Percentiles rank a stretch among this genome's conserved stretches.
Evolutionary conservation across 2,797 vertebrate species (phyloP).

Genomic region (Muscicapa comitata): DNA sequence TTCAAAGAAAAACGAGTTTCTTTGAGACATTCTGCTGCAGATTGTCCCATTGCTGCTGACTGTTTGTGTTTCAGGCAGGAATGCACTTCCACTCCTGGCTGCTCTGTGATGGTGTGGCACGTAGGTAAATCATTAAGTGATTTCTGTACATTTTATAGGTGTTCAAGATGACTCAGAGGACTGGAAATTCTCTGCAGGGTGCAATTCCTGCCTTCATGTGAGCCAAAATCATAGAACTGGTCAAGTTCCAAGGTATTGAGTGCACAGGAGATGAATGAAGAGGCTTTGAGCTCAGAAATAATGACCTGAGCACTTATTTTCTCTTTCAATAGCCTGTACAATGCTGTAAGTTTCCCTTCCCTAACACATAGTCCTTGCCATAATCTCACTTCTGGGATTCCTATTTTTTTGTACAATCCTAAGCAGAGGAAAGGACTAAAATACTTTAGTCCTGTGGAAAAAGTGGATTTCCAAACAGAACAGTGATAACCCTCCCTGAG

Average conservation of each 20-base stretch:
- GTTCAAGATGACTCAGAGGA: constrained; percentile 1
- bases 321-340: background rate
- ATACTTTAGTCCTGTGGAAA: background rate
- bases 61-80: background rate
- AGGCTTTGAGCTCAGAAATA: background rate
- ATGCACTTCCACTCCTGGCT: background rate
- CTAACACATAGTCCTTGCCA: background rate
- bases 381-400: background rate
- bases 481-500: background rate
- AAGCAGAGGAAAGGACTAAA: background rate
- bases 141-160: background rate
- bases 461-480: background rate
- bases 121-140: constrained; percentile 47
- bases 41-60: background rate
- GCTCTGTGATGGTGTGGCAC: background rate
- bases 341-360: background rate
- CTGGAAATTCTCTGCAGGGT: background rate
- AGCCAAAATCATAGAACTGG: background rate
- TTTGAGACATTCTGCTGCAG: background rate
- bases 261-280: background rate
- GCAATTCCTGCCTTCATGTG: background rate
- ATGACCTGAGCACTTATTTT: background rate
- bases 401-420: background rate
- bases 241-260: background rate
- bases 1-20: accelerated